phyloP scores from a whole-genome alignment of 1,140 invertebrate genomes.

The Nasonia giraulti region DNA sequence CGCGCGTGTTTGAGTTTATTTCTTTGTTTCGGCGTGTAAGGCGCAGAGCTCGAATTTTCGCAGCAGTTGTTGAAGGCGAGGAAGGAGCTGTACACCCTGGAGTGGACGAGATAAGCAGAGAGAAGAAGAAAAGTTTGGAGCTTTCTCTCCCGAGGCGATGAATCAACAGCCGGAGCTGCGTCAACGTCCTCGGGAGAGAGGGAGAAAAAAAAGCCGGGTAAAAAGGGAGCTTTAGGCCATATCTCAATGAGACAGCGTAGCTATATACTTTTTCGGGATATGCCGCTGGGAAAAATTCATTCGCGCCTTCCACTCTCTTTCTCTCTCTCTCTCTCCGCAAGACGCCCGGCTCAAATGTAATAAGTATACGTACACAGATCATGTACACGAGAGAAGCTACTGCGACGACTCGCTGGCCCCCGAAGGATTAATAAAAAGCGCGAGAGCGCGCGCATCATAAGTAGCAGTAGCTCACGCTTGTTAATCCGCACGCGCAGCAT shows the following conservation, averaged over 20 bases:
- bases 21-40: neutral
- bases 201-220: neutral
- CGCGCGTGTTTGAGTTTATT: neutral
- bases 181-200: constrained; percentile 1
- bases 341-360: too few relatives aligned
- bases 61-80: neutral
- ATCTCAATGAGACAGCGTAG: neutral
- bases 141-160: constrained; percentile 26
- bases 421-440: constrained; percentile 18
- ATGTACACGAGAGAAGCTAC: neutral
- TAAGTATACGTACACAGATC: neutral
- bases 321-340: too few relatives aligned
- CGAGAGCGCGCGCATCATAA: neutral
- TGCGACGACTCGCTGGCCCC: neutral
- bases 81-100: neutral
- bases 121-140: constrained; percentile 14
- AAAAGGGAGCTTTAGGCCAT: neutral
- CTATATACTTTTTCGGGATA: neutral
- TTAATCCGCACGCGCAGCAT: constrained; percentile 16
- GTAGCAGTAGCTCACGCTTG: constrained; percentile 17
- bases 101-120: constrained; percentile 37
- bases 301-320: neutral
- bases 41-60: neutral
- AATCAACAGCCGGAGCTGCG: constrained; percentile 21
- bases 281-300: constrained; percentile 25